Base-by-base conservation (phyloP, 2,888 invertebrate species). In the Cephus nigrinus region DNA sequence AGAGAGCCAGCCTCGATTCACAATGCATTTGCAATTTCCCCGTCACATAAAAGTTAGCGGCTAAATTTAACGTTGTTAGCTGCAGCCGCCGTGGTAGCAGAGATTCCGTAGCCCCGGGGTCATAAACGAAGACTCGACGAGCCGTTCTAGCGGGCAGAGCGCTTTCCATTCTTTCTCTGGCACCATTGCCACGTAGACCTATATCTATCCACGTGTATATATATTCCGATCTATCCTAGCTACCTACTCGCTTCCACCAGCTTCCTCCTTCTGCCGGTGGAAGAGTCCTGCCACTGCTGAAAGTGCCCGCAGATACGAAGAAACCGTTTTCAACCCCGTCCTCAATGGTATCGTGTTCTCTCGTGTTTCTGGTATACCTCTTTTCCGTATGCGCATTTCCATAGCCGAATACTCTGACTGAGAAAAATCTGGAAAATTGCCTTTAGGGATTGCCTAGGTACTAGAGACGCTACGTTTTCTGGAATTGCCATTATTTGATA, bases 11-110 rank as follows among this genome's bases (percentile, higher is more conserved):
- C 31, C 71, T 15, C 71, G 30, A 33, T 32, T 71, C 30, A 23
- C 71, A 83, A 85, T 79, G 82, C 82, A 83, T 85, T 84, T 79
- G 82, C 80, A 78, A 84, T 83, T 84, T 71, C 12, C 12, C 11
- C 71, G 74, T 78, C 68, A 69, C 76, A 80, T 77, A 79, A 80
- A 81, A 80, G 80, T 80, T 80, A 80, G 80, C 73, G 55, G 40
- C 35, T 55, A 69, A 32, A 33, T 72, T 77, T 77, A 74, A 68
- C 31, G 76, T 80, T 74, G 75, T 76, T 80, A 76, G 79, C 79
- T 71, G 71, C 68, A 34, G 75, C 78, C 76, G 78, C 77, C 77
- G 75, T 55, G 40, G 23, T 55, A 55, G 71, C 77, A 73, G 79
- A 79, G 80, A 82, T 83, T 78, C 75, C 23, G 40, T 55, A 76